These are phyloP conservation scores for Tarsius wallacei DNA, from an alignment of 2,797 vertebrate genomes.

Conservation along the genomic window DNA sequence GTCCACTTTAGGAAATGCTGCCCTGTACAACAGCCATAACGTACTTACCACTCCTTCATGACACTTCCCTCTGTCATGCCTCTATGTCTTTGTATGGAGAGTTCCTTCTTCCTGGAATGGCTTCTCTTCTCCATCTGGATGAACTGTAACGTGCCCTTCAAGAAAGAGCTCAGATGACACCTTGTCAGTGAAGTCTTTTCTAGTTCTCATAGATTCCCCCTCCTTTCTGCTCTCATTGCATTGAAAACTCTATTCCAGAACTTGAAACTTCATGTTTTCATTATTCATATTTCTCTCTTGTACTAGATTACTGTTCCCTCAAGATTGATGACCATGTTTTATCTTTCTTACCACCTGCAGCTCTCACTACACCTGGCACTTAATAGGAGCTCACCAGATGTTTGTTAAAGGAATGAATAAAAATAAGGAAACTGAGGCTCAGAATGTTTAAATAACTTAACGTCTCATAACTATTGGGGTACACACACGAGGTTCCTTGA, in stretches of 20 bases:
- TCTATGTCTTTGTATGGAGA: neutral
- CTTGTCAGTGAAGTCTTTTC: neutral
- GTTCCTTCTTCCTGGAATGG: neutral
- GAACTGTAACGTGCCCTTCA: conserved; percentile 42
- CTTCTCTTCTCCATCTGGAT: conserved; percentile 23
- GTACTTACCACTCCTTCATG: neutral
- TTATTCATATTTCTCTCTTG: neutral
- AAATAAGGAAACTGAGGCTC: neutral
- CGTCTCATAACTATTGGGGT: neutral
- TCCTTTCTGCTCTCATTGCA: neutral
- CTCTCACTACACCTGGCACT: neutral
- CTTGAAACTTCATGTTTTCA: neutral
- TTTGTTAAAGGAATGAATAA: neutral
- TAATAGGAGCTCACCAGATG: neutral
- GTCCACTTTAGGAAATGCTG: neutral
- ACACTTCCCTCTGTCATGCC: neutral
- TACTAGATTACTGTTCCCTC: neutral
- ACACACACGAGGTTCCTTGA: neutral
- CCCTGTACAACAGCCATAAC: accelerated
- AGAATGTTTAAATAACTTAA: neutral
- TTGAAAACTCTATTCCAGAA: neutral
- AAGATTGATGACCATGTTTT: neutral
- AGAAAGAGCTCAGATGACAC: conserved; percentile 47
- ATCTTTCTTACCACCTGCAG: neutral
- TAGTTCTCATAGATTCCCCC: neutral